Conservation (phyloP, 2,797 vertebrate genomes). For the Coregonus suidteri region DNA sequence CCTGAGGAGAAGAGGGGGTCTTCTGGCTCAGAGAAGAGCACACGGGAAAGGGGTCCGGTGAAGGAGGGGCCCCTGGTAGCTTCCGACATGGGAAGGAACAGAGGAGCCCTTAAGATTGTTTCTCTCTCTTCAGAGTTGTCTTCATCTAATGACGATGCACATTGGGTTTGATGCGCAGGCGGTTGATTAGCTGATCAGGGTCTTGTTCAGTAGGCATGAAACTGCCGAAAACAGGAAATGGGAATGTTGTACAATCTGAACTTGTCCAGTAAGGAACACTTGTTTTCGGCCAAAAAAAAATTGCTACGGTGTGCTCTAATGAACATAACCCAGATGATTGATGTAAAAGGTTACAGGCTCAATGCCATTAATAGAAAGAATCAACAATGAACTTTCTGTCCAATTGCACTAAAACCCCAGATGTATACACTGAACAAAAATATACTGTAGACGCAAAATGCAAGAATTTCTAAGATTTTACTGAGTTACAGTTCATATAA, state of each 20-base stretch:
- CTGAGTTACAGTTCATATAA: too few species aligned
- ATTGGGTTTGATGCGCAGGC: conserved; percentile 80
- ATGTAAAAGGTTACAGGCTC: background rate
- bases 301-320: background rate
- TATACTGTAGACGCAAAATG: too few species aligned
- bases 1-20: conserved; percentile 35
- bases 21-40: conserved; percentile 30
- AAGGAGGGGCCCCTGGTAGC: conserved; percentile 31
- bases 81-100: conserved; percentile 33
- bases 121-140: conserved; percentile 48
- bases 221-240: background rate
- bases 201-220: background rate
- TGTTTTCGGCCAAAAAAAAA: background rate
- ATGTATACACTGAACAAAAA: too few species aligned
- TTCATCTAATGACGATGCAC: conserved; percentile 53
- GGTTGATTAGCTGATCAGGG: background rate
- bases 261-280: background rate
- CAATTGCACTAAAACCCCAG: background rate
- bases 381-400: background rate
- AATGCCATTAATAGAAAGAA: background rate
- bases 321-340: background rate
- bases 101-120: conserved; percentile 59
- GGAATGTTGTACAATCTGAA: background rate
- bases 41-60: conserved; percentile 25
- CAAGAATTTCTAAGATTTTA: too few species aligned